Percentiles rank a stretch among this genome's conserved stretches.
phyloP scores from a whole-genome alignment of 2,797 vertebrate genomes.

The Notamacropus eugenii region DNA sequence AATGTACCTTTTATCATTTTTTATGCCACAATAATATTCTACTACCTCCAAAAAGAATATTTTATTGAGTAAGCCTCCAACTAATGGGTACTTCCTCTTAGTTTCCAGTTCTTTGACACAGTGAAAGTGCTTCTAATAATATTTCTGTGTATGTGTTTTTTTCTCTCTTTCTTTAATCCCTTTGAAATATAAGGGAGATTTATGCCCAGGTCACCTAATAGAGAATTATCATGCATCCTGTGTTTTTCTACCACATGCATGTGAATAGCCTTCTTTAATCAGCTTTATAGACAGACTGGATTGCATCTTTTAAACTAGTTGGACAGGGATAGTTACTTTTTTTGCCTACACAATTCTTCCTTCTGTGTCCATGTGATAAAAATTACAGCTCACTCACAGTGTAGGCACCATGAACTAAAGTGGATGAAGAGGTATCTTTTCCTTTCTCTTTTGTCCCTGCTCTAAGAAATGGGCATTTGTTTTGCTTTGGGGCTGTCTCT shows the following conservation, averaged over 20 bases:
- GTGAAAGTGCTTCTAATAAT: not conserved
- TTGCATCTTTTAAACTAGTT: not conserved
- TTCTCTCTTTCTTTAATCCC: not conserved
- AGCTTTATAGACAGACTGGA: not conserved
- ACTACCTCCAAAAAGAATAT: not conserved
- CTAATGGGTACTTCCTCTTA: not conserved
- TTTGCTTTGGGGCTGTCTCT: not conserved
- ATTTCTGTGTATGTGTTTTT: not conserved
- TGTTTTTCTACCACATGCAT: not conserved
- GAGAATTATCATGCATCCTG: not conserved
- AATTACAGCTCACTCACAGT: not conserved
- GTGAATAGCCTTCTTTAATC: not conserved
- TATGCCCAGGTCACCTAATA: not conserved
- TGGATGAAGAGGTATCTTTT: not conserved
- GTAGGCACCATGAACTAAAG: not conserved
- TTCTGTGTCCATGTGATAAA: not conserved
- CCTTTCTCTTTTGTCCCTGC: not conserved
- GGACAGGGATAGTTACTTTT: not conserved
- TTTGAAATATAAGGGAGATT: not conserved
- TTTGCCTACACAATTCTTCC: not conserved
- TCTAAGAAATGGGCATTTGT: not conserved
- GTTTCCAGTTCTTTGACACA: not conserved
- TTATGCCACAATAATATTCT: not conserved
- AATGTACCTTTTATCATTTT: not conserved
- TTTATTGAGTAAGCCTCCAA: not conserved